Evolutionary conservation across 2,888 invertebrate genomes (phyloP), one percentile per base, ranked within the genome.

Genomic region (Caenorhabditis uteleia): DNA sequence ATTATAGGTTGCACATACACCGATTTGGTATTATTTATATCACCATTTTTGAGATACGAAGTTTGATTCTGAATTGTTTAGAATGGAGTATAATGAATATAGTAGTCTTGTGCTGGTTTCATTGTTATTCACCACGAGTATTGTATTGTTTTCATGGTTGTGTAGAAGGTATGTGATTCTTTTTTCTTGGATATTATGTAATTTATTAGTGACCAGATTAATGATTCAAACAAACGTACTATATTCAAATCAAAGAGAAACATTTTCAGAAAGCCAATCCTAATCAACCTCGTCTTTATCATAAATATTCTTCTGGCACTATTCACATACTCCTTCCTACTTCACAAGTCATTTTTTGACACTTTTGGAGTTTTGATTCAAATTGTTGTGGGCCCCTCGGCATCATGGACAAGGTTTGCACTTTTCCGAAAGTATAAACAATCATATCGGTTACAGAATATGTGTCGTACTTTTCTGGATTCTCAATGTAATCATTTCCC

Each of bases 401-500:
- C 34, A 20, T 40, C 60, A 12, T 51, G 60, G 51, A 48, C 42
- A 38, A 18, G 58, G 58, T 50, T 14, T 12, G 23, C n/a, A n/a
- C n/a, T 26, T 38, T 27, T 10, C 7, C 18, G 14, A 20, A 25
- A 8, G 23, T 21, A 36, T 29, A 29, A 29, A 29, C 6, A 29
- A 29, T 29, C 12, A 29, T n/a, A n/a, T n/a, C n/a, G n/a, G n/a
- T 66, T 74, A 61, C 46, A 79, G 79, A 43, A 20, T 59, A 3
- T 67, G 61, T 23, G 56, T 81, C 21, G 62, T 81, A 25, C 48
- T 66, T 27, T 81, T 82, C 59, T 82, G 79, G 78, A 4, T 65
- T 7, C 53, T 75, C 12, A 74, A 73, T 44, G 73, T 79, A 20
- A 42, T 61, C 5, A 68, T 69, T 6, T 77, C 82, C 0, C 42